phyloP scores from a whole-genome alignment of 1,140 invertebrate species.

The Ooceraea biroi region DNA sequence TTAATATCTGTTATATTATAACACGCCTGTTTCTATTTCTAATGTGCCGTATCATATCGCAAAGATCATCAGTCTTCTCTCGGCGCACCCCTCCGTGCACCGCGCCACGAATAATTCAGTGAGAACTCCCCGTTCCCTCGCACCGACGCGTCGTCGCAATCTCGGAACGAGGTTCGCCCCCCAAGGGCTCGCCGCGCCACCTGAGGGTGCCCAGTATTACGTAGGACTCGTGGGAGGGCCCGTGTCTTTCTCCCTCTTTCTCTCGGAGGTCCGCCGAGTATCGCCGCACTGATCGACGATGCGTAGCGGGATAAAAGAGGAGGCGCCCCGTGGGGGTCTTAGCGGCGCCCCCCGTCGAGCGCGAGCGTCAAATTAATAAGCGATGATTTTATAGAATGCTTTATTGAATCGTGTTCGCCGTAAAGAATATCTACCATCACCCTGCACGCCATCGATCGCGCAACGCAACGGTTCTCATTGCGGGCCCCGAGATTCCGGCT shows the following conservation, averaged over 20 bases:
- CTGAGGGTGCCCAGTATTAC: conserved; percentile 36
- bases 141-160: conserved; percentile 31
- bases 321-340: conserved; percentile 75
- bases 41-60: conserved; percentile 33
- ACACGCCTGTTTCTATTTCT: conserved; percentile 12
- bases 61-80: conserved; percentile 31
- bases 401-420: conserved; percentile 83
- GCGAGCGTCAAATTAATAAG: conserved; percentile 85
- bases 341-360: conserved; percentile 80
- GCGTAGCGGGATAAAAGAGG: conserved; percentile 74
- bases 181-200: not conserved
- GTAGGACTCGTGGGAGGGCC: conserved; percentile 2
- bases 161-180: conserved; percentile 31
- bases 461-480: conserved; percentile 50
- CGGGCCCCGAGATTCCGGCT: not conserved
- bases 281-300: conserved; percentile 77
- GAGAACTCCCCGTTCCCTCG: conserved; percentile 13
- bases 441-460: conserved; percentile 74
- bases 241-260: not conserved
- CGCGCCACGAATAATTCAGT: conserved; percentile 21
- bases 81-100: not conserved
- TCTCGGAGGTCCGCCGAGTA: conserved; percentile 44
- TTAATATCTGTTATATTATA: conserved; percentile 40
- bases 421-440: conserved; percentile 78
- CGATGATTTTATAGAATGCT: conserved; percentile 85